A percentile compares a stretch with the other conserved stretches of the same genome.
Evolutionary conservation across 2,888 invertebrate genomes (phyloP).

Genomic region (Pyralis farinalis): DNA sequence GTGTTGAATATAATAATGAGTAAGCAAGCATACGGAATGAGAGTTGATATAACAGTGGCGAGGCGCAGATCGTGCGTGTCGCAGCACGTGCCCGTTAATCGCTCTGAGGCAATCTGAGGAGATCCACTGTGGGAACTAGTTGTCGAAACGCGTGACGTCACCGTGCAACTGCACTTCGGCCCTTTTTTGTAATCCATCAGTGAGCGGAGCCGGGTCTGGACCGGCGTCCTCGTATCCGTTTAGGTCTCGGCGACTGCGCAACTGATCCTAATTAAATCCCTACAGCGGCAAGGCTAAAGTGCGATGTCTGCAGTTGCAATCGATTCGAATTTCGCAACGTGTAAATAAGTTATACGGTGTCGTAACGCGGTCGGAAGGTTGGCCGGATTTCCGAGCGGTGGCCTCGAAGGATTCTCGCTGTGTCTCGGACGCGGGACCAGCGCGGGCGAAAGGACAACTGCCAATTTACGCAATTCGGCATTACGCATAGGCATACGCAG

Average conservation of each 20-base stretch:
- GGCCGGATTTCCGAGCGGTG: constrained; percentile 79
- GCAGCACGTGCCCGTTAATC: constrained; percentile 34
- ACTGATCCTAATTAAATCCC: constrained; percentile 80
- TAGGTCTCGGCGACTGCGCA: constrained; percentile 69
- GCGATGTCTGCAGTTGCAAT: constrained; percentile 79
- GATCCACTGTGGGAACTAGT: constrained; percentile 57
- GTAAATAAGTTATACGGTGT: constrained; percentile 78
- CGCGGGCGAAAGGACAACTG: constrained; percentile 56
- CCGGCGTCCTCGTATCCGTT: constrained; percentile 77
- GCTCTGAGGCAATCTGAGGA: constrained; percentile 40
- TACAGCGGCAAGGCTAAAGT: constrained; percentile 76
- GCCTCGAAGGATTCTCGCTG: constrained; percentile 75
- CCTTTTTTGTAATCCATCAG: constrained; percentile 66
- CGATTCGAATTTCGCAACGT: constrained; percentile 79
- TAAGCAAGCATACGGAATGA: background rate
- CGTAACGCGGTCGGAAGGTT: constrained; percentile 79
- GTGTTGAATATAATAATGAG: constrained; percentile 5
- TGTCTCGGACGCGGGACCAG: constrained; percentile 56
- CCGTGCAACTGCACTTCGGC: constrained; percentile 45
- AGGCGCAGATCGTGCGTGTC: constrained; percentile 31
- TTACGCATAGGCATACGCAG: constrained; percentile 31
- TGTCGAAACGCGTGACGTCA: constrained; percentile 64
- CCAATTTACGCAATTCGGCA: constrained; percentile 45
- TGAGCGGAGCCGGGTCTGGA: constrained; percentile 63
- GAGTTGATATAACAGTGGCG: constrained; percentile 20